A percentile compares a stretch with the other conserved stretches of the same genome.
phyloP scores from a whole-genome alignment of 1,140 invertebrate species.

The Orussus abietinus region DNA sequence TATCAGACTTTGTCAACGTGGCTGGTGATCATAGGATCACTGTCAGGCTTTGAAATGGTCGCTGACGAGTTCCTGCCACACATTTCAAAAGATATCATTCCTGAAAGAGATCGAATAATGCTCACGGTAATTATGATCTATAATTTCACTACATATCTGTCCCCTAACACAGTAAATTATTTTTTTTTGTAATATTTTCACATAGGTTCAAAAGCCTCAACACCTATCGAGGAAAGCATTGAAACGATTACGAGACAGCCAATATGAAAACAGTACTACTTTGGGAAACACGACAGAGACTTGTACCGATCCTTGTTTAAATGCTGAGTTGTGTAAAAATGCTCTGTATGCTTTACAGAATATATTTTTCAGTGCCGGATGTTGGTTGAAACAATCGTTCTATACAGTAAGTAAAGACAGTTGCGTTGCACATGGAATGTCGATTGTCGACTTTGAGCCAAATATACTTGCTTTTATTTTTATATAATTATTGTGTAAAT shows the following conservation, averaged over 20 bases:
- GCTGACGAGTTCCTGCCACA: slow-evolving; percentile 16
- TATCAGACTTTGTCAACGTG: slow-evolving; percentile 17
- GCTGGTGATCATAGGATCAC: slow-evolving; percentile 14
- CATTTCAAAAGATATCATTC: slow-evolving; percentile 27
- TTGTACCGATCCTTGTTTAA: slow-evolving; percentile 13
- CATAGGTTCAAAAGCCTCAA: slow-evolving; percentile 35
- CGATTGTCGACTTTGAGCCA: no score
- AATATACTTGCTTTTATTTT: neutral
- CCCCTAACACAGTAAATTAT: neutral
- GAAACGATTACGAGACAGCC: slow-evolving; percentile 32
- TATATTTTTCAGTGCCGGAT: slow-evolving; percentile 30
- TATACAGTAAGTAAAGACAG: slow-evolving; percentile 35
- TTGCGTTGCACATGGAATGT: no score
- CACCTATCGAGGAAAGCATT: slow-evolving; percentile 34
- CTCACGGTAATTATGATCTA: slow-evolving; percentile 23
- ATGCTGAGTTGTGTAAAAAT: slow-evolving; percentile 29
- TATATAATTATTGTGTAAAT: neutral
- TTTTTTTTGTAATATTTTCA: slow-evolving; percentile 5
- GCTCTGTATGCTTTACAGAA: slow-evolving; percentile 31
- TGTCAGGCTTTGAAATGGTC: slow-evolving; percentile 15
- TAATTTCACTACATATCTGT: no score
- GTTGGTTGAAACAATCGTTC: slow-evolving; percentile 24
- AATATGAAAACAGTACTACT: slow-evolving; percentile 27
- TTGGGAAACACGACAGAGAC: slow-evolving; percentile 17
- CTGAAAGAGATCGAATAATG: slow-evolving; percentile 26